phyloP scores from a whole-genome alignment of 2,113 vertebrate genomes.

The Zingel zingel region DNA sequence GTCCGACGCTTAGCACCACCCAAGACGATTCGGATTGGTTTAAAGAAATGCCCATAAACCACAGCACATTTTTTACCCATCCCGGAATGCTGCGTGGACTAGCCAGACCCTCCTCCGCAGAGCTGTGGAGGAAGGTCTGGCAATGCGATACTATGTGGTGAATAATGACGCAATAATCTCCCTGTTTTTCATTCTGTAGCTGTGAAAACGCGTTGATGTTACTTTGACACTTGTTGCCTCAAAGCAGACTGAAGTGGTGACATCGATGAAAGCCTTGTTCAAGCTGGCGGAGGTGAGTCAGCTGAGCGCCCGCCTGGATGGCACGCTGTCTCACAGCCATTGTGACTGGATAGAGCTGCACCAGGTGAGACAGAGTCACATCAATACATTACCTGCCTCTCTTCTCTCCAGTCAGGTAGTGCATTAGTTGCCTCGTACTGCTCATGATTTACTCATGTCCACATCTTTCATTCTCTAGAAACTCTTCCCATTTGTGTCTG shows the following conservation, averaged over 20 bases:
- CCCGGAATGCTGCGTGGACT: no score
- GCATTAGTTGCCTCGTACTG: not conserved
- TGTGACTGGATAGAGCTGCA: constrained; percentile 92
- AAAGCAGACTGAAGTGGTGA: constrained; percentile 88
- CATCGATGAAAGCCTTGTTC: constrained; percentile 87
- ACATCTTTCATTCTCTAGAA: constrained; percentile 82
- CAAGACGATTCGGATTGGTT: no score
- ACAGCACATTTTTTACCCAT: no score
- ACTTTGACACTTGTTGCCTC: constrained; percentile 13
- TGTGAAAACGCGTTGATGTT: not conserved
- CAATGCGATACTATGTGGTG: no score
- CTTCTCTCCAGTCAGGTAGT: not conserved
- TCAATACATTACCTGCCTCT: not conserved
- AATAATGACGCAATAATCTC: not conserved
- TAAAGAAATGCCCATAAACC: no score
- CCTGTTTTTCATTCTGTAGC: not conserved
- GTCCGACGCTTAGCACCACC: no score
- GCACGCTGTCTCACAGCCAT: constrained; percentile 88
- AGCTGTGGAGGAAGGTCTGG: no score
- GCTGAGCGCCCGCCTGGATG: constrained; percentile 86
- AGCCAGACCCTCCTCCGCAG: no score
- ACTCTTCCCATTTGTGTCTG: constrained; percentile 87
- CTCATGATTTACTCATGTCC: not conserved
- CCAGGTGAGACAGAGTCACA: constrained; percentile 83
- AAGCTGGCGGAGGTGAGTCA: constrained; percentile 88